Conservation (phyloP, 2,113 vertebrate genomes). For the human (Homo sapiens) region GRCh38 chr5:55092001-55092500, state of each 20-base stretch:
- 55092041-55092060: neutral
- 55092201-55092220: neutral
- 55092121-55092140: neutral
- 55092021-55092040: neutral
- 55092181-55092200: neutral
- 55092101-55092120: neutral
- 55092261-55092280: neutral
- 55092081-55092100: neutral
- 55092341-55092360: neutral
- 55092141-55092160: neutral
- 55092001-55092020: neutral
- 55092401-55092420: neutral
- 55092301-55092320: neutral
- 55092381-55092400: neutral
- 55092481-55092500: neutral
- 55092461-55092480: neutral
- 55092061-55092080: neutral
- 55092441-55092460: neutral
- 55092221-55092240: neutral
- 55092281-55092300: neutral
- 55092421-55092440: neutral
- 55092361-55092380: neutral
- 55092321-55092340: neutral
- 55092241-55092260: neutral
- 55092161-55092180: neutral